Percentiles rank a stretch among this genome's conserved stretches.
These are phyloP conservation scores for Brachypteracias leptosomus DNA, from an alignment of 2,113 vertebrate genomes.

Conservation along the genomic window DNA sequence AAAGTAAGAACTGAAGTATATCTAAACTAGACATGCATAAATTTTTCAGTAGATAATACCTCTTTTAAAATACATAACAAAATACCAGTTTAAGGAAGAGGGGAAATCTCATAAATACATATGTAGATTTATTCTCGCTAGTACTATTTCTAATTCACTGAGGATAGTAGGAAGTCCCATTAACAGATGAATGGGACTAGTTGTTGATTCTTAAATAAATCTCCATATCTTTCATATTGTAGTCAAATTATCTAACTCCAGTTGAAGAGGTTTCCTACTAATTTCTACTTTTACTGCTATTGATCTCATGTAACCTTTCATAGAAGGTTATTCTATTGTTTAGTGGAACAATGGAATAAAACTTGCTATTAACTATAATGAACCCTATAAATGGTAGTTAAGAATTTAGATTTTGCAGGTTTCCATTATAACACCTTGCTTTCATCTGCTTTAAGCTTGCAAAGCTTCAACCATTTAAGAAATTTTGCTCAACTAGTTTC, in stretches of 20 bases:
- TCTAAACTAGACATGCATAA: conserved; percentile 42
- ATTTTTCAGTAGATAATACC: conserved; percentile 19
- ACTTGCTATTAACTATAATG: not conserved
- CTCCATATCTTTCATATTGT: not conserved
- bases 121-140: not conserved
- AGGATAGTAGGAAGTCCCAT: not conserved
- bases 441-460: not conserved
- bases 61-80: not conserved
- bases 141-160: not conserved
- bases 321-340: not conserved
- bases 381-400: not conserved
- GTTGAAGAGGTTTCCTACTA: not conserved
- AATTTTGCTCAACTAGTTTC: not conserved
- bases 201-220: not conserved
- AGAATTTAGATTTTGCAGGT: not conserved
- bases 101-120: not conserved
- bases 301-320: not conserved
- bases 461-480: not conserved
- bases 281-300: not conserved
- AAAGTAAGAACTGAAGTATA: conserved; percentile 15
- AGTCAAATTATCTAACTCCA: not conserved
- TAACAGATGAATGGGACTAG: not conserved
- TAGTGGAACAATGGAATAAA: not conserved
- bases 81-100: not conserved
- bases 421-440: not conserved